Conservation (phyloP, 2,888 invertebrate species). For the Athalia cordata region DNA sequence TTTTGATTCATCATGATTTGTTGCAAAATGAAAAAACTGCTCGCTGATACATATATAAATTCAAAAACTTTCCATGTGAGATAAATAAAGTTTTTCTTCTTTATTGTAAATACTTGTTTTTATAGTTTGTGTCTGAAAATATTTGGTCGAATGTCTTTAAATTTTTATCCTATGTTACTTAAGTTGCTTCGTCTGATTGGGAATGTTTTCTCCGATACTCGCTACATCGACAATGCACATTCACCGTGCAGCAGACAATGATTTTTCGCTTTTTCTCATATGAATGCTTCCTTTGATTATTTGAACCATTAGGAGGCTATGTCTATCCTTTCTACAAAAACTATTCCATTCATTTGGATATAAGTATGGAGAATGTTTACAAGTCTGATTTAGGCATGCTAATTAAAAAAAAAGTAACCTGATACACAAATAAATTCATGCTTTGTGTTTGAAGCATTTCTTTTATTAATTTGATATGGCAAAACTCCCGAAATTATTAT, state of each 20-base stretch:
- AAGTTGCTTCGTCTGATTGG: background rate
- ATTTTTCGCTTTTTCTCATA: no score
- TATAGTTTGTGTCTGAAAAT: background rate
- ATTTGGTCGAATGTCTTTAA: constrained; percentile 25
- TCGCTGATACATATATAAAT: constrained; percentile 9
- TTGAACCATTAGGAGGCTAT: no score
- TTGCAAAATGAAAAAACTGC: background rate
- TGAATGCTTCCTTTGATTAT: no score
- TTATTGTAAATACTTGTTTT: background rate
- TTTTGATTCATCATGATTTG: background rate
- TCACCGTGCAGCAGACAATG: background rate
- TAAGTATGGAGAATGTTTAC: no score
- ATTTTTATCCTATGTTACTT: background rate
- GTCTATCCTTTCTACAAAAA: no score
- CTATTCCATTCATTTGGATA: no score
- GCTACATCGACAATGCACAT: constrained; percentile 7
- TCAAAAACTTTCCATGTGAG: constrained; percentile 4
- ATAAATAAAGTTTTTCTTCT: background rate
- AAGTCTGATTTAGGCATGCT: no score
- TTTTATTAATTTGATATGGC: constrained; percentile 19
- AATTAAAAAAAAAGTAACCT: background rate
- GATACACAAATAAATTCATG: constrained; percentile 23
- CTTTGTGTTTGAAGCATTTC: constrained; percentile 1
- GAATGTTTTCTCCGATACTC: constrained; percentile 13
- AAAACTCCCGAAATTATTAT: constrained; percentile 47